Percentiles rank a stretch among this genome's conserved stretches.
Evolutionary conservation across 2,113 vertebrate species (phyloP).

Genomic region (Rhombomys opimus): DNA sequence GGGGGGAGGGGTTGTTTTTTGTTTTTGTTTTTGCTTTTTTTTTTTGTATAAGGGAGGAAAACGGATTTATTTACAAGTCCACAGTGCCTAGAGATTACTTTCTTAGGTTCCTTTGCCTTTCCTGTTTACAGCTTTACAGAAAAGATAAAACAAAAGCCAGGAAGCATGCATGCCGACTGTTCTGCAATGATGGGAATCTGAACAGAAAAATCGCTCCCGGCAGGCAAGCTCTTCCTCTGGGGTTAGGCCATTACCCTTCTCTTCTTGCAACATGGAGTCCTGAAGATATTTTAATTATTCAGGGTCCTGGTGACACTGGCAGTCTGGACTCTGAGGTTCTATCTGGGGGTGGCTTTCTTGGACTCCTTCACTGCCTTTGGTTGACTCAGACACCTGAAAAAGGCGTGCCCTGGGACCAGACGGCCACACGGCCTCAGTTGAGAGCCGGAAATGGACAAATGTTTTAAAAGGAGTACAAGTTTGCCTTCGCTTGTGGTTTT

Average conservation of each 20-base stretch:
- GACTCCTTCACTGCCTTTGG: background rate
- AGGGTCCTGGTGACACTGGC: background rate
- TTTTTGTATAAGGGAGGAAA: background rate
- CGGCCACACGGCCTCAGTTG: no score
- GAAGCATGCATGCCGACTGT: no score
- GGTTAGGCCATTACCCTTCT: background rate
- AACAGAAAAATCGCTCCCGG: background rate
- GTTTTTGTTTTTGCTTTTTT: no score
- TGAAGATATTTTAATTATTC: background rate
- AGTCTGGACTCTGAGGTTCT: background rate
- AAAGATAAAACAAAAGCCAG: background rate
- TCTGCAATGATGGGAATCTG: background rate
- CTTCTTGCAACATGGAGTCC: background rate
- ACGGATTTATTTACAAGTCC: background rate
- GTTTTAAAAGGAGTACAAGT: background rate
- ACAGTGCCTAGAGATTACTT: background rate
- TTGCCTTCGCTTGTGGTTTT: background rate
- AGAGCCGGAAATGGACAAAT: background rate
- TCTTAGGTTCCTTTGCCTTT: background rate
- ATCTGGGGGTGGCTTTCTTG: background rate
- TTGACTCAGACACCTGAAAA: background rate
- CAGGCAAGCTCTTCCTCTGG: background rate
- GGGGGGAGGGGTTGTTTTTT: no score
- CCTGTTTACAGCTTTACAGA: background rate
- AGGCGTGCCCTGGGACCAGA: rapidly evolving